Evolutionary conservation across 2,113 vertebrate genomes (phyloP), one percentile per base, ranked within the genome.

Genomic region (Grus americana): DNA sequence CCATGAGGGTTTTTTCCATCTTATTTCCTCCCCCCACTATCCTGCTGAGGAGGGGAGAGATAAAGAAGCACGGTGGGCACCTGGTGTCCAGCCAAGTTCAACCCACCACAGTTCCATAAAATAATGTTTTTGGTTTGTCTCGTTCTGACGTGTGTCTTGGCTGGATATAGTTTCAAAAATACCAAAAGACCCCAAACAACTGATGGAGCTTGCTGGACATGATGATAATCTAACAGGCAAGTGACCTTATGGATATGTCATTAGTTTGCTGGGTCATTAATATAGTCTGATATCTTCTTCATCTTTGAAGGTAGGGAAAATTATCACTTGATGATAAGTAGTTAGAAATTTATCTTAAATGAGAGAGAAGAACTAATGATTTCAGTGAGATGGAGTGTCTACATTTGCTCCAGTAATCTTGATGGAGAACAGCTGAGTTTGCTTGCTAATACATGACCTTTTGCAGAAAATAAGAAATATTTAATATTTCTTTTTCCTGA

Each of bases 71-170:
- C n/a, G 40, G 23, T 44, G 17, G 23, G 32, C 32, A 58, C 17
- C 23, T 38, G 44, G 26, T 2, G 3, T 47, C 15, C 44, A 78
- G 26, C 20, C 8, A 46, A 20, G 32, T 23, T 27, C 32, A 75
- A 46, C 12, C 12, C 7, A 11, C 5, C 13, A 29, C 24, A 40
- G 58, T 19, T 44, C 9, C 0, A 6, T 30, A 34, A 70, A 76
- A 70, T 44, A 55, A 16, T 8, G 2, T 0, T 18, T 40, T 47
- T 47, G 5, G 0, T 21, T 82, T 62, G 2, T 42, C 5, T 82
- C 0, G 0, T 44, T 7, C 30, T 46, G n/a, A 52, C 11, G 1
- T 65, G 6, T 23, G 19, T n/a, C 52, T 86, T 59, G 15, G 12
- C 3, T 88, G 30, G 30, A 19, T 71, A 21, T 19, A 6, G 3